Conservation (phyloP, 2,888 invertebrate species). For the Clusia tigrina region DNA sequence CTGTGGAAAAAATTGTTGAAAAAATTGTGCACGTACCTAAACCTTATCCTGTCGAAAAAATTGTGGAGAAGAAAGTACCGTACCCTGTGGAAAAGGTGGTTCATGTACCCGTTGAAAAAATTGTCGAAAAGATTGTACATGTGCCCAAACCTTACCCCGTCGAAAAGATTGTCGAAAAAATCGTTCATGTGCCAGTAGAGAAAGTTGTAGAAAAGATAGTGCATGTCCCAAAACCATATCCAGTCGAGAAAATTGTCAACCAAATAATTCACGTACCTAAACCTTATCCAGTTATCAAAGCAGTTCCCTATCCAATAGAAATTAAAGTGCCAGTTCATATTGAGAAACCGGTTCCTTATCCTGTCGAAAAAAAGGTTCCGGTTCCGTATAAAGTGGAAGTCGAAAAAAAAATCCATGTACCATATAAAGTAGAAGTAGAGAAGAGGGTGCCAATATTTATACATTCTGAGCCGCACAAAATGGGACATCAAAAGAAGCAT, state of each 20-base stretch:
- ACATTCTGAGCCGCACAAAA: constrained; percentile 61
- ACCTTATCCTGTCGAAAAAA: constrained; percentile 63
- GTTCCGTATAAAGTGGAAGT: constrained; percentile 49
- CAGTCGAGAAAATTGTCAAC: constrained; percentile 65
- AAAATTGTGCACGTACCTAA: constrained; percentile 64
- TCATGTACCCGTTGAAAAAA: constrained; percentile 62
- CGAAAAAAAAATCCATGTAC: constrained; percentile 48
- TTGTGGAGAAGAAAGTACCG: constrained; percentile 61
- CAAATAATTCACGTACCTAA: constrained; percentile 65
- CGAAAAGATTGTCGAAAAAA: constrained; percentile 61
- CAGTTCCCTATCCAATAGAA: constrained; percentile 66
- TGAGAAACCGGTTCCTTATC: constrained; percentile 49
- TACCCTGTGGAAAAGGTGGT: constrained; percentile 64
- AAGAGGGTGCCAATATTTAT: constrained; percentile 64
- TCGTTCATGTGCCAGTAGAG: constrained; percentile 62
- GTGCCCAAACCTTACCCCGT: constrained; percentile 62
- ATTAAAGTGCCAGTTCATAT: constrained; percentile 66
- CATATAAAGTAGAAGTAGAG: constrained; percentile 62
- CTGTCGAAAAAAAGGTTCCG: constrained; percentile 63
- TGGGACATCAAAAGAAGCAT: constrained; percentile 37
- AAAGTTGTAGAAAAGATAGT: constrained; percentile 65
- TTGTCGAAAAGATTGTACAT: constrained; percentile 60
- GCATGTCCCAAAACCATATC: constrained; percentile 67
- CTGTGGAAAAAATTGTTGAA: constrained; percentile 61
- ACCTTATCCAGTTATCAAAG: constrained; percentile 56